Base-by-base conservation (phyloP, 2,113 vertebrate genomes). In the Strix uralensis region DNA sequence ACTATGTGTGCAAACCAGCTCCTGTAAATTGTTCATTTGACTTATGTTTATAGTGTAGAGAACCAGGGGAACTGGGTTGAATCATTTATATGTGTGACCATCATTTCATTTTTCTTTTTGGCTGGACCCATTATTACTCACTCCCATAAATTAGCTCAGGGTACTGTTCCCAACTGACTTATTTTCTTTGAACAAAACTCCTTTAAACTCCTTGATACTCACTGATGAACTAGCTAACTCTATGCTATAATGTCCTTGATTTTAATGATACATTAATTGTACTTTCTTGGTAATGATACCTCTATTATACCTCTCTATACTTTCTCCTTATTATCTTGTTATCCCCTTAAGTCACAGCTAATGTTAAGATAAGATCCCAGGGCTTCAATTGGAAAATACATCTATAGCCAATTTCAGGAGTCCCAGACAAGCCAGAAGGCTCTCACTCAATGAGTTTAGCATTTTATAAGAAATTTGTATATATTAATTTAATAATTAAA, bases 231-330 rank as follows among this genome's bases (percentile, higher is more conserved):
- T 47, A 67, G 22, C 65, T 87, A 91, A 81, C 49, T 72, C 42
- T 85, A 26, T 85, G 40, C 34, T 78, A 51, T 71, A 93, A 90
- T 75, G 85, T 72, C 92, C 81, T 97, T 92, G 88, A 88, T 85
- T 93, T 95, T 95, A 94, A 96, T 82, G 88, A 85, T 55, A 81
- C 20, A 51, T 90, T 93, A 92, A 75, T 67, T 61, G 57, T 38
- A 79, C 78, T 75, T 75, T 92, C 79, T 75, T 7, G 1, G 81
- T 96, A 94, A 94, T 67, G 57, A 92, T 75, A 66, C 29, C 36
- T 79, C 52, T 91, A 51, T 94, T 91, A 85, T 16, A 74, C 9
- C 12, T 79, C 86, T 89, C 44, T 21, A 58, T 67, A 81, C 73
- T 85, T 92, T 92, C 47, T 73, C 72, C 72, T 92, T 95, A 84